Base-by-base conservation (phyloP, 1,140 invertebrate genomes). In the Cotesia vestalis region DNA sequence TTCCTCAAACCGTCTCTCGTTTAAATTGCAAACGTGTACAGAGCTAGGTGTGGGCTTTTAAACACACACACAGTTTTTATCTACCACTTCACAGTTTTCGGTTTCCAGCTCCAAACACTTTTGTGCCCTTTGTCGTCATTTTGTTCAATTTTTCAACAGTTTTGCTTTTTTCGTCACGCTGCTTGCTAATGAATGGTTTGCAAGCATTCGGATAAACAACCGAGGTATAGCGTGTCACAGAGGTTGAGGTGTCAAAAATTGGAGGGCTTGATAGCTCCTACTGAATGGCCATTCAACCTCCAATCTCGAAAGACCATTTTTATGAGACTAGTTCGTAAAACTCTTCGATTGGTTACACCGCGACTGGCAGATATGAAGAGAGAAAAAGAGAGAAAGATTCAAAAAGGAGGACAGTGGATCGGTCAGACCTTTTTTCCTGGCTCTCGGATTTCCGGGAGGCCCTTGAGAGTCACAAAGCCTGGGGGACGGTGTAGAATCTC, bases 21-120 rank as follows among this genome's bases (percentile, higher is more conserved):
- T 79, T 78, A 78, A 80, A 77, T 78, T 80, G 78, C 78, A 79
- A 79, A 80, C 78, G 71, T 75, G 73, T 53, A 73, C n/a, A 35
- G 20, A 6, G 57, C 20, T 17, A 59, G 57, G 57, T 59, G 40
- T 46, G 46, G 46, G 64, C 52, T 67, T 67, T 35, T 52, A 53
- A 20, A 67, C 38, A 46, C 11, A 46, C 40, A 46, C 57, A 20
- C 20, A 4, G 57, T 59, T 59, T 59, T 59, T 59, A 59, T 59
- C 57, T 59, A 59, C 12, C 53, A 20, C 20, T 59, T 59, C 27
- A 14, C 20, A 59, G 14, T 5, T 59, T 59, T 17, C 20, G 27
- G 14, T 5, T 20, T 20, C 57, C 9, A 20, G 27, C 20, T 59
- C 20, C 6, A 9, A 14, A 20, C 55, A 8, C 20, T 59, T 20